Evolutionary conservation across 2,888 invertebrate species (phyloP), one percentile per base, ranked within the genome.

Genomic region (Therioaphis trifolii): DNA sequence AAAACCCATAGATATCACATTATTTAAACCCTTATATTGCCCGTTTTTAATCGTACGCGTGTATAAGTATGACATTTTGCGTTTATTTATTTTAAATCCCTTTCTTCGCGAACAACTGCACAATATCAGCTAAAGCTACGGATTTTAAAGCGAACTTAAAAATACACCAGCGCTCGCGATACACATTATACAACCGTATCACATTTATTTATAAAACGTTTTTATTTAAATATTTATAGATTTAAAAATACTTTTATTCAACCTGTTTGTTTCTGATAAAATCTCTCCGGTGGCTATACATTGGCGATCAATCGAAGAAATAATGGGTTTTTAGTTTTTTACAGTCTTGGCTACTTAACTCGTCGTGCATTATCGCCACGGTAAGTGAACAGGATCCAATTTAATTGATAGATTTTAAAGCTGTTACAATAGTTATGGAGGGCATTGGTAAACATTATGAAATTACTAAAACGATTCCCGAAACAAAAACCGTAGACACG

Each of bases 321-420:
- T 75, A 75, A 75, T 46, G 75, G 24, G 2, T 49, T 66, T 66
- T 77, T 21, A 58, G 58, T 0, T 49, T 66, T 66, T 77, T 21
- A 58, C 58, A 75, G 40, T 55, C 14, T 24, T 4, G 24, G 18
- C 24, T 29, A 40, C 24, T 40, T 15, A n/a, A 21, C 24, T 43
- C 58, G 4, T 18, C 18, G 18, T 46, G 46, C 21, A 77, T 49
- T 49, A 29, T 66, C 29, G 15, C 49, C 66, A 66, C 49, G 35
- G 49, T 63, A 46, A 58, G 24, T 24, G 24, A 58, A 75, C 40
- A 61, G 18, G 58, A 18, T 7, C 24, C 55, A 46, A 76, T 76
- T n/a, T 27, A 66, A 49, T 35, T 66, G 66, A 66, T 63, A 29
- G 46, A 49, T 77, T 66, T 77, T 29, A 77, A 63, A 77, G 14